A percentile compares a stretch with the other conserved stretches of the same genome.
Evolutionary conservation across 1,140 invertebrate species (phyloP).

Genomic region (Drosophila ananassae): DNA sequence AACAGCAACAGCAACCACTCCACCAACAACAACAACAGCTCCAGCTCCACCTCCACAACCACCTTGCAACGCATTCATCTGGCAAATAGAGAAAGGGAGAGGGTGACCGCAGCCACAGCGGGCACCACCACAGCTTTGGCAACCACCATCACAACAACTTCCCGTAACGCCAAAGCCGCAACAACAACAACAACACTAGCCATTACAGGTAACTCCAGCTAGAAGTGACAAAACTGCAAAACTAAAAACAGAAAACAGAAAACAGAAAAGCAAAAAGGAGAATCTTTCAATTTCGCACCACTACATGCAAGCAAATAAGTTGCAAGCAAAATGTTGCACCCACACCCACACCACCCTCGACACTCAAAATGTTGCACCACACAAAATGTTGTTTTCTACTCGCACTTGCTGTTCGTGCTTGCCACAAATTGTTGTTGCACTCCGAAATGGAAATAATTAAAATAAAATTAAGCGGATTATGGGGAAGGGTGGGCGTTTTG

Average conservation of each 20-base stretch:
- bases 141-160: slow-evolving; percentile 80
- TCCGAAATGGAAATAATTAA: slow-evolving; percentile 3
- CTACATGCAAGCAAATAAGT: slow-evolving; percentile 12
- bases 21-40: slow-evolving; percentile 26
- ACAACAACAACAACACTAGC: slow-evolving; percentile 77
- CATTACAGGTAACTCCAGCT: slow-evolving; percentile 75
- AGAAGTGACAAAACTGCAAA: not conserved
- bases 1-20: slow-evolving; percentile 30
- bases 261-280: not conserved
- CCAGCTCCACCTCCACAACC: slow-evolving; percentile 21
- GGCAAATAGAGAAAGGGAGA: slow-evolving; percentile 30
- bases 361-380: slow-evolving; percentile 4
- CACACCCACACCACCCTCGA: not conserved
- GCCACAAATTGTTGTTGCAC: slow-evolving; percentile 23
- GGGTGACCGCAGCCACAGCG: slow-evolving; percentile 68
- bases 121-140: slow-evolving; percentile 72
- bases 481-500: not conserved
- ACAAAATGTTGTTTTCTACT: not conserved
- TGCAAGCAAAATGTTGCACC: slow-evolving; percentile 18
- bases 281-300: slow-evolving; percentile 60
- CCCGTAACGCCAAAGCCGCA: slow-evolving; percentile 76
- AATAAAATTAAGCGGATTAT: not conserved
- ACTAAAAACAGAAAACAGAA: not conserved
- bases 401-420: slow-evolving; percentile 9
- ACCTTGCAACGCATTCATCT: slow-evolving; percentile 56